phyloP scores from a whole-genome alignment of 2,888 invertebrate species.

The Rotaria socialis region DNA sequence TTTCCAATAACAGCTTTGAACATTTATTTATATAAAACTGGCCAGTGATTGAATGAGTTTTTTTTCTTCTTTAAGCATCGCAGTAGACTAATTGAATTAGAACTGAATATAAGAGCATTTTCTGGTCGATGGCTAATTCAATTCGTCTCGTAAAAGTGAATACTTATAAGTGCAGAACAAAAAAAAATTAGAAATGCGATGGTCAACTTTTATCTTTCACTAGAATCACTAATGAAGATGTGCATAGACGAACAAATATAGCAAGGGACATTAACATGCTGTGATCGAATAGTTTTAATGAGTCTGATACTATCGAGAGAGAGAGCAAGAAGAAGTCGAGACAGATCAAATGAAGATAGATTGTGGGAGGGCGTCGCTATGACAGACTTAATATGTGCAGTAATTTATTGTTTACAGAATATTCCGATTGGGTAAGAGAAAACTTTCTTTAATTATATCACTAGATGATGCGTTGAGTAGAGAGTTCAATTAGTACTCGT shows the following conservation, averaged over 20 bases:
- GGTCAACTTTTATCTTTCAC: neutral
- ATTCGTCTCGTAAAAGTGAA: neutral
- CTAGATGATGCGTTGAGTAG: neutral
- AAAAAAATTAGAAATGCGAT: neutral
- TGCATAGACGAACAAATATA: neutral
- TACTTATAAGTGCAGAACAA: neutral
- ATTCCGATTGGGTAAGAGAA: neutral
- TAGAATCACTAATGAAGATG: conserved; percentile 23
- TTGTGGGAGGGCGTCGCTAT: neutral
- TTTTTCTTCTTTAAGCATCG: neutral
- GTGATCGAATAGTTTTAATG: neutral
- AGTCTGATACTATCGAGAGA: neutral
- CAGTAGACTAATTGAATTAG: neutral
- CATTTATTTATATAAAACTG: neutral
- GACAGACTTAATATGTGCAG: neutral
- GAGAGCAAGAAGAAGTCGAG: neutral
- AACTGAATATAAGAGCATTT: neutral
- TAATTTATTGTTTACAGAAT: neutral
- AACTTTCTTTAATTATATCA: no score
- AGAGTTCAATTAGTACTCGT: neutral
- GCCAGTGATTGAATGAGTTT: neutral
- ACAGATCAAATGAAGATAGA: neutral
- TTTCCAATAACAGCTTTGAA: no score
- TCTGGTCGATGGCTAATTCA: neutral
- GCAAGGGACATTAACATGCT: neutral